Evolutionary conservation across 1,140 invertebrate species (phyloP).

Genomic region (Apis laboriosa): DNA sequence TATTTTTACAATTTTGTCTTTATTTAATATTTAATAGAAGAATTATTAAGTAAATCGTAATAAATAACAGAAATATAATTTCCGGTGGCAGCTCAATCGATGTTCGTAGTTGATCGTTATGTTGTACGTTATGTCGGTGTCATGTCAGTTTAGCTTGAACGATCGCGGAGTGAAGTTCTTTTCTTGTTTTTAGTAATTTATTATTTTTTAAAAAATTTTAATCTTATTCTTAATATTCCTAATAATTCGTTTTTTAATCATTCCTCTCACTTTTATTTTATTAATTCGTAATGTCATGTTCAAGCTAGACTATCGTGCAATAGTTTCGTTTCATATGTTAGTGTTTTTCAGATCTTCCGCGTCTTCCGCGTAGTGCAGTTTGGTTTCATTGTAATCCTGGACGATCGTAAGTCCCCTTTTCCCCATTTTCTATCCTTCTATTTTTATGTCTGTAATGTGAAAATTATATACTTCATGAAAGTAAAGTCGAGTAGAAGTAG

Average conservation of each 20-base stretch:
- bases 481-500: neutral
- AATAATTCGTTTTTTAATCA: neutral
- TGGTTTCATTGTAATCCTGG: neutral
- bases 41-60: neutral
- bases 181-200: no score
- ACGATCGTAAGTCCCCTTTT: slow-evolving; percentile 35
- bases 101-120: neutral
- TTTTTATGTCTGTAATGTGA: neutral
- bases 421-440: neutral
- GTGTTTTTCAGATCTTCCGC: neutral
- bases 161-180: neutral
- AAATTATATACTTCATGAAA: neutral
- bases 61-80: neutral
- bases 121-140: no score
- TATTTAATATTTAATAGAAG: neutral
- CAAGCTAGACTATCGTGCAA: neutral
- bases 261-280: neutral
- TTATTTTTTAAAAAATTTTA: accelerated
- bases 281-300: neutral
- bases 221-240: neutral
- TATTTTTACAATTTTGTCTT: neutral
- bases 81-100: slow-evolving; percentile 3
- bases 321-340: neutral
- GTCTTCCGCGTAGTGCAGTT: slow-evolving; percentile 5
- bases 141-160: slow-evolving; percentile 34